phyloP scores from a whole-genome alignment of 2,888 invertebrate genomes.

The Acholoe squamosa region DNA sequence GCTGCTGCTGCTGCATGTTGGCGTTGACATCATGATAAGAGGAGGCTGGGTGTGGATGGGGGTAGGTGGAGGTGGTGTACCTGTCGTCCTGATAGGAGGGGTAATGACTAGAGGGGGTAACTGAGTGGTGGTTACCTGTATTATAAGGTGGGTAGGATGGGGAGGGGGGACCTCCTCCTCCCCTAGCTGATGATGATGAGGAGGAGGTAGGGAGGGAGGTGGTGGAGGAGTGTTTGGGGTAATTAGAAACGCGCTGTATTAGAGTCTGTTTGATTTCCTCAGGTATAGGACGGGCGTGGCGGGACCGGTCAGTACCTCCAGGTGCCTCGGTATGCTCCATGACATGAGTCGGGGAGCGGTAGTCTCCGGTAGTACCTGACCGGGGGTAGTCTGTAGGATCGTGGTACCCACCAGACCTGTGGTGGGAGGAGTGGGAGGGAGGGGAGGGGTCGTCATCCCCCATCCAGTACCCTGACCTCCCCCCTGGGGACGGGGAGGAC shows the following conservation, averaged over 20 bases:
- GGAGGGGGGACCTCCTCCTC: conserved; percentile 16
- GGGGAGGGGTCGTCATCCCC: neutral
- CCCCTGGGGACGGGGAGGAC: conserved; percentile 15
- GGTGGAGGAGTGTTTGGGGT: too few relatives aligned
- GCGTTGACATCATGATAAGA: conserved; percentile 10
- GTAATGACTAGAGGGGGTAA: conserved; percentile 39
- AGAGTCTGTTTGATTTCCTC: conserved; percentile 89
- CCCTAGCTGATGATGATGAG: neutral
- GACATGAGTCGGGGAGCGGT: conserved; percentile 56
- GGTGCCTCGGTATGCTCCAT: conserved; percentile 62
- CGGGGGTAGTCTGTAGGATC: too few relatives aligned
- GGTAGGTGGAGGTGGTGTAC: conserved; percentile 14
- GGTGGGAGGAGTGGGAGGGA: neutral
- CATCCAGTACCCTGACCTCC: conserved; percentile 51
- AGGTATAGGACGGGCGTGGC: conserved; percentile 85
- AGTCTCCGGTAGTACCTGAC: too few relatives aligned
- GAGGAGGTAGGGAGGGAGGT: conserved; percentile 29
- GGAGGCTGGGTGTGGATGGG: neutral
- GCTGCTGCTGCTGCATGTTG: conserved; percentile 26
- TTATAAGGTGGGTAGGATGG: neutral
- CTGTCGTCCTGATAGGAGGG: conserved; percentile 54
- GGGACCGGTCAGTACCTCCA: conserved; percentile 22
- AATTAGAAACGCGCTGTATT: conserved; percentile 87
- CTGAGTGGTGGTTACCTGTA: neutral
- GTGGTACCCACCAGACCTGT: too few relatives aligned